These are phyloP conservation scores for Tokudaia tokunoshimensis DNA, from an alignment of 2,797 vertebrate species.

Conservation along the genomic window DNA sequence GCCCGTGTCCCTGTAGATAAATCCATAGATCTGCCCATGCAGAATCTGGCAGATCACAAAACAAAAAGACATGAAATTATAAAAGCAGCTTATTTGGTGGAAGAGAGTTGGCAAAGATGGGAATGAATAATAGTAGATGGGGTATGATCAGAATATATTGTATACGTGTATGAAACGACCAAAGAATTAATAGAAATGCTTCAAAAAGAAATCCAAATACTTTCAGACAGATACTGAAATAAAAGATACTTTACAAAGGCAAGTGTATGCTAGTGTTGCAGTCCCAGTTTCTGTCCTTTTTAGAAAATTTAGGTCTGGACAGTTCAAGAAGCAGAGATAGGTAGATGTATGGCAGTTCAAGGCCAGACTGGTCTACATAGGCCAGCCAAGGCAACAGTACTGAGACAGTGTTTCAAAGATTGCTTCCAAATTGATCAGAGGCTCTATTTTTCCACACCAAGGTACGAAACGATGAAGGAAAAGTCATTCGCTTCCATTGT, in stretches of 20 bases:
- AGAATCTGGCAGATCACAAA: background rate
- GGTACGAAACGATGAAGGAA: constrained; percentile 99
- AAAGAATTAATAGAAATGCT: background rate
- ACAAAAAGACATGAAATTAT: background rate
- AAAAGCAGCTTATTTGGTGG: background rate
- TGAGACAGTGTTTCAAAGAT: background rate
- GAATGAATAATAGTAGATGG: background rate
- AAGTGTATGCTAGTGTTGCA: background rate
- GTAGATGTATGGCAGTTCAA: background rate
- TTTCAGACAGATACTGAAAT: constrained; percentile 16
- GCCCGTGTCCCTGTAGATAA: background rate
- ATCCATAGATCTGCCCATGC: background rate
- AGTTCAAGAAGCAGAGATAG: background rate
- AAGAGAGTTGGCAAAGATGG: background rate
- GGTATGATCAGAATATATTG: background rate
- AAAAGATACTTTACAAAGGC: constrained; percentile 15
- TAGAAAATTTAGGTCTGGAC: background rate
- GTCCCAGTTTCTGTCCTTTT: background rate
- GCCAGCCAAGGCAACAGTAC: background rate
- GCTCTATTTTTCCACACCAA: constrained; percentile 80
- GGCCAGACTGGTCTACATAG: background rate
- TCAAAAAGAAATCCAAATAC: constrained; percentile 40
- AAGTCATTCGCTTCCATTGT: constrained; percentile 98
- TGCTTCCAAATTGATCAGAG: constrained; percentile 7
- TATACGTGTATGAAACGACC: background rate